These are phyloP conservation scores for Scyliorhinus canicula DNA, from an alignment of 2,797 vertebrate genomes.

Conservation along the genomic window DNA sequence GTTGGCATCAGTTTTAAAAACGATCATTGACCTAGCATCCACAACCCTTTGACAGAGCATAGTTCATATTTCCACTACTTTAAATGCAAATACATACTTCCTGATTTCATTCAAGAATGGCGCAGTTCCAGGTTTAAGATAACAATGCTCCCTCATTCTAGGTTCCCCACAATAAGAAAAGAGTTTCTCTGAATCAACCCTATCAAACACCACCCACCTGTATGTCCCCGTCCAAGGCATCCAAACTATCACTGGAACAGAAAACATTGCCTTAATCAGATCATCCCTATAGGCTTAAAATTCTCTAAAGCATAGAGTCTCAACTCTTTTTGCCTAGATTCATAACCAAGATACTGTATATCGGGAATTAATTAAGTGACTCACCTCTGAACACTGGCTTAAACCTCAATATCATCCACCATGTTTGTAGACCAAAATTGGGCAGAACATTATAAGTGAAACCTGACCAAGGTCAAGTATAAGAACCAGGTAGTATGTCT, in stretches of 20 bases:
- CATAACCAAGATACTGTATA: not conserved
- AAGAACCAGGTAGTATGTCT: not conserved
- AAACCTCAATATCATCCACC: not conserved
- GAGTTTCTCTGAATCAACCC: not conserved
- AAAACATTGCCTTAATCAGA: not conserved
- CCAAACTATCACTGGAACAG: not conserved
- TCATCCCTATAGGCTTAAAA: not conserved
- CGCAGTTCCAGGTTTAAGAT: not conserved
- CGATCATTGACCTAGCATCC: not conserved
- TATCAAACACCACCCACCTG: too few species aligned
- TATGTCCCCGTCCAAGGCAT: too few species aligned
- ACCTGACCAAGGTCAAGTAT: not conserved
- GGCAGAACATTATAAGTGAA: not conserved
- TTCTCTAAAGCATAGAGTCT: not conserved
- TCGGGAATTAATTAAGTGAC: not conserved
- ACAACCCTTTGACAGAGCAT: not conserved
- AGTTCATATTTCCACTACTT: not conserved
- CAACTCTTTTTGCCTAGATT: not conserved
- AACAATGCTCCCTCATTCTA: not conserved
- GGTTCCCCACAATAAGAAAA: not conserved
- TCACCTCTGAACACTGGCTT: not conserved
- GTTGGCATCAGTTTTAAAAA: not conserved
- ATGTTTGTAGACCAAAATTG: not conserved
- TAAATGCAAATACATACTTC: not conserved
- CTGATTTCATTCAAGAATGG: not conserved